Evolutionary conservation across 2,797 vertebrate species (phyloP).

Genomic region (Hydrocynus forskahlii): DNA sequence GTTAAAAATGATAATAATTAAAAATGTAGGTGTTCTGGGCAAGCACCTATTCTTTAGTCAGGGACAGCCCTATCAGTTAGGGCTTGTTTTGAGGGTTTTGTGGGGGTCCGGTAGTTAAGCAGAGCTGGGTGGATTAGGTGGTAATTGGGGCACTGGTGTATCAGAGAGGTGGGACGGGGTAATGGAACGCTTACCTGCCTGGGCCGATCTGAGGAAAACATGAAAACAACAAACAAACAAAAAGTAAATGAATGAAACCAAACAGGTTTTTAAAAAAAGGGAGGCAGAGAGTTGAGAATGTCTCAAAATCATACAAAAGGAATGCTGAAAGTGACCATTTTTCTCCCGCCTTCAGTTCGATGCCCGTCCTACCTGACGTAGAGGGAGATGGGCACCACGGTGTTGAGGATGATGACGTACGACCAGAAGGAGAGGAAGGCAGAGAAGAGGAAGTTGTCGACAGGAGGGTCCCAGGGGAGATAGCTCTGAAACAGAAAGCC

Average conservation of each 20-base stretch:
- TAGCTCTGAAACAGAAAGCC: slow-evolving; percentile 88
- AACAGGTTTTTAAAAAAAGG: background rate
- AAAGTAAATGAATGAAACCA: slow-evolving; percentile 26
- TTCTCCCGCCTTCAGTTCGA: no score
- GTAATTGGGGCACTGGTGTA: slow-evolving; percentile 18
- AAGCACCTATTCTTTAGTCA: background rate
- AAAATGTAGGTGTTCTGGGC: background rate
- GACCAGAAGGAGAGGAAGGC: slow-evolving; percentile 96
- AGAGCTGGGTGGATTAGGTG: slow-evolving; percentile 29
- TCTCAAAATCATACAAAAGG: no score
- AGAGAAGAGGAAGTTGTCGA: slow-evolving; percentile 90
- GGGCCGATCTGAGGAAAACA: slow-evolving; percentile 33
- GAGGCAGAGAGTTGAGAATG: background rate
- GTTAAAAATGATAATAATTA: no score
- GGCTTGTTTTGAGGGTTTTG: slow-evolving; percentile 6
- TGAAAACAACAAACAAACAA: slow-evolving; percentile 34
- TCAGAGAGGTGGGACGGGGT: background rate
- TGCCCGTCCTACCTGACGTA: slow-evolving; percentile 87
- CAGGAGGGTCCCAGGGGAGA: slow-evolving; percentile 90
- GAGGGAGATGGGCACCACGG: slow-evolving; percentile 94
- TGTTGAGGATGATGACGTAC: slow-evolving; percentile 96
- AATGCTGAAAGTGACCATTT: no score
- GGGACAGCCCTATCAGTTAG: background rate
- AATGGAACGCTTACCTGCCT: slow-evolving; percentile 39
- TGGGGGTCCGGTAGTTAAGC: slow-evolving; percentile 11